These are phyloP conservation scores for Phalacrocorax brasilianus DNA, from an alignment of 2,113 vertebrate species.

Conservation along the genomic window DNA sequence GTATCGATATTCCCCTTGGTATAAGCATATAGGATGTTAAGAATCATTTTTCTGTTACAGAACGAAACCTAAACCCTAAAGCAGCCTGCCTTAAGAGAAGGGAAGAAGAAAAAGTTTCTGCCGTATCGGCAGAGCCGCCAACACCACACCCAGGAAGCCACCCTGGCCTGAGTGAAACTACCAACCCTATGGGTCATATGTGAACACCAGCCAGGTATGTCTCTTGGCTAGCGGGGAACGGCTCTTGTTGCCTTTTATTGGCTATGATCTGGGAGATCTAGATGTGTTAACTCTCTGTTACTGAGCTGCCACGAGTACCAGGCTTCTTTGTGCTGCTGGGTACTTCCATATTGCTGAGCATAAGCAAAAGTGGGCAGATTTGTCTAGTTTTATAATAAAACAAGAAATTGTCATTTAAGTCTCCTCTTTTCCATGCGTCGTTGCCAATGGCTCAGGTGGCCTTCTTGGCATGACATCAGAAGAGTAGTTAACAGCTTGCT, in stretches of 20 bases:
- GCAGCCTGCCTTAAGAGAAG: conserved; percentile 99
- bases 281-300: accelerated
- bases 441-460: conserved; percentile 44
- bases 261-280: accelerated
- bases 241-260: background rate
- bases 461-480: conserved; percentile 36
- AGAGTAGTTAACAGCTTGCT: background rate
- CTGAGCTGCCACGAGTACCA: background rate
- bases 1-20: background rate
- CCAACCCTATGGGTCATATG: conserved; percentile 98
- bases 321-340: background rate
- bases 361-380: background rate
- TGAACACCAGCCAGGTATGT: conserved; percentile 80
- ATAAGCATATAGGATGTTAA: background rate
- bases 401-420: background rate
- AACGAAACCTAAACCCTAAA: conserved; percentile 98
- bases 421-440: background rate
- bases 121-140: conserved; percentile 88
- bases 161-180: conserved; percentile 91
- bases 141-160: conserved; percentile 88
- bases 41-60: conserved; percentile 70
- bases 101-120: conserved; percentile 97
- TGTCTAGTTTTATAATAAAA: background rate
- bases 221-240: background rate
- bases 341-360: background rate